phyloP scores from a whole-genome alignment of 2,113 vertebrate species.

The Carassius auratus region DNA sequence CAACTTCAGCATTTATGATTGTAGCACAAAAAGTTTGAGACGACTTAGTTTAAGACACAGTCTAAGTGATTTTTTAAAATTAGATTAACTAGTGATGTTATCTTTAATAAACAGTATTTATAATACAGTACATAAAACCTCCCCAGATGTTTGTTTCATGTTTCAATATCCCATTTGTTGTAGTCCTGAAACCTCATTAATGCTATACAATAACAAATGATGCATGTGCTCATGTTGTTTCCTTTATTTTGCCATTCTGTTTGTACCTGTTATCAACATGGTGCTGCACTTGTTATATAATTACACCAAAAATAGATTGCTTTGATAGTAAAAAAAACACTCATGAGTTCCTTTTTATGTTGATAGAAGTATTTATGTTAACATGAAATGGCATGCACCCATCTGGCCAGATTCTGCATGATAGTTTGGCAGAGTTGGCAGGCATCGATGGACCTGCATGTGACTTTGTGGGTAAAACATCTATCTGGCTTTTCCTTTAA shows the following conservation, averaged over 20 bases:
- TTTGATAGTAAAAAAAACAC: background rate
- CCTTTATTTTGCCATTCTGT: background rate
- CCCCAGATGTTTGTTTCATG: too few species aligned
- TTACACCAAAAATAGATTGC: background rate
- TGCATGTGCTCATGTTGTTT: background rate
- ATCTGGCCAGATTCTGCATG: conserved; percentile 27
- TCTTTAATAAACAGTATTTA: too few species aligned
- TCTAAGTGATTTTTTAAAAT: too few species aligned
- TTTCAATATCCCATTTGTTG: background rate
- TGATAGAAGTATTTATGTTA: background rate
- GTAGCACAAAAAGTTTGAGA: too few species aligned
- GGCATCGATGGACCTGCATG: background rate
- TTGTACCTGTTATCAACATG: background rate
- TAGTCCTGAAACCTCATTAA: conserved; percentile 1
- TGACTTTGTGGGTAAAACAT: conserved; percentile 32
- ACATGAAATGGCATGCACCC: background rate
- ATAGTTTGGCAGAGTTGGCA: conserved; percentile 17
- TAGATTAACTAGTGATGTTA: too few species aligned
- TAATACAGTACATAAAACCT: too few species aligned
- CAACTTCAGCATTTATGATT: too few species aligned
- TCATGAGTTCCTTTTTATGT: background rate
- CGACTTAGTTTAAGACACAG: too few species aligned
- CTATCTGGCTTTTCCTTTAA: conserved; percentile 52
- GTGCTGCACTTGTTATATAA: background rate
- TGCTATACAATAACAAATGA: background rate